Percentiles rank a stretch among this genome's conserved stretches.
Evolutionary conservation across 2,797 vertebrate genomes (phyloP).

Genomic region (Coreius guichenoti): DNA sequence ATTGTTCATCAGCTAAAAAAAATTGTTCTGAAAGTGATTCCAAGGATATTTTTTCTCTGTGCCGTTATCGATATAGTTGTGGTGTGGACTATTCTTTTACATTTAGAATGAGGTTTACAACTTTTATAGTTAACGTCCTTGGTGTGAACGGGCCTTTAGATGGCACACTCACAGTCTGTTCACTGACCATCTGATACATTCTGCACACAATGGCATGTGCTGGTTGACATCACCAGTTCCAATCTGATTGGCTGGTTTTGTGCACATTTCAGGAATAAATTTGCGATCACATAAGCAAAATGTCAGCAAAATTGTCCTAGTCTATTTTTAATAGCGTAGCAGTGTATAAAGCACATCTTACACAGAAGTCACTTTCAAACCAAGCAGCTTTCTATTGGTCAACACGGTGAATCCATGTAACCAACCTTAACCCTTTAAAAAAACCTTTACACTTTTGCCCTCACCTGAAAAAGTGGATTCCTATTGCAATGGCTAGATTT

Average conservation of each 20-base stretch:
- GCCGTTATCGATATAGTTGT: too few relatives aligned
- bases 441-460: neutral
- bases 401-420: too few relatives aligned
- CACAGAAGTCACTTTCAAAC: neutral
- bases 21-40: too few relatives aligned
- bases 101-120: too few relatives aligned
- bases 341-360: neutral
- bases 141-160: too few relatives aligned
- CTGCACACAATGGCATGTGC: neutral
- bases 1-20: too few relatives aligned
- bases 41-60: too few relatives aligned
- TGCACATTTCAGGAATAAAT: neutral
- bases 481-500: neutral
- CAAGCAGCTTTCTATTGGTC: too few relatives aligned
- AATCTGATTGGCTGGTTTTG: neutral
- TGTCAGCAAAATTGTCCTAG: neutral
- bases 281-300: neutral
- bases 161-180: neutral
- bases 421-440: neutral
- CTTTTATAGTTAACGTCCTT: too few relatives aligned
- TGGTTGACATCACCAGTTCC: neutral
- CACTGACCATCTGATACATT: neutral
- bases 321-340: neutral
- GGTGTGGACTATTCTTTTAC: too few relatives aligned
- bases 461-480: neutral